Percentiles rank a stretch among this genome's conserved stretches.
Evolutionary conservation across 2,888 invertebrate species (phyloP).

Genomic region (Kryphioiulus occultus): DNA sequence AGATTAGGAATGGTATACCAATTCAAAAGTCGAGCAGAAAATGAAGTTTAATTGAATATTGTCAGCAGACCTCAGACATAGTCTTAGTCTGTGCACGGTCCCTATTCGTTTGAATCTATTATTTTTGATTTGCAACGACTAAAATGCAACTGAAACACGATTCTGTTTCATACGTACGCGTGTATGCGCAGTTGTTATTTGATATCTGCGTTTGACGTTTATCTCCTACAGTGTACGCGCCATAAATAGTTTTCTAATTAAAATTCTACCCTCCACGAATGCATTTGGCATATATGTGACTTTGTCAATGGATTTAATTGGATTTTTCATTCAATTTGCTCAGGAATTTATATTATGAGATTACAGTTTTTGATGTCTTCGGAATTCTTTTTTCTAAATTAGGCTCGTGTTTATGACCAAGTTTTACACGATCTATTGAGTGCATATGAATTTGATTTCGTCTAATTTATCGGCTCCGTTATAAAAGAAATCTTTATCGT

Average conservation of each 20-base stretch:
- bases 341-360: slow-evolving; percentile 20
- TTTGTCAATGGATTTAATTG: slow-evolving; percentile 36
- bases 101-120: background rate
- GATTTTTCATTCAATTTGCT: slow-evolving; percentile 40
- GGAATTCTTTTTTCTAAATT: slow-evolving; percentile 10
- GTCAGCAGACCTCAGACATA: background rate
- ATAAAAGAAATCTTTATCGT: background rate
- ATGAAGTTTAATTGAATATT: slow-evolving; percentile 37
- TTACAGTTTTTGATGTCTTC: slow-evolving; percentile 25
- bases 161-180: background rate
- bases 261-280: slow-evolving; percentile 30
- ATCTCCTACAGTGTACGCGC: background rate
- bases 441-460: background rate
- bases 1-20: slow-evolving; percentile 32
- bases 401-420: slow-evolving; percentile 2
- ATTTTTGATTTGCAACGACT: slow-evolving; percentile 35
- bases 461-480: background rate
- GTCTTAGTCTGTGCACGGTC: background rate
- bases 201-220: slow-evolving; percentile 29
- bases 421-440: slow-evolving; percentile 27
- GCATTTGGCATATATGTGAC: slow-evolving; percentile 32
- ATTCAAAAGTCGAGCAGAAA: slow-evolving; percentile 4
- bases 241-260: slow-evolving; percentile 40
- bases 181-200: background rate
- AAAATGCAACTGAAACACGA: slow-evolving; percentile 18